Percentiles rank a stretch among this genome's conserved stretches.
Evolutionary conservation across 2,797 vertebrate species (phyloP).

Genomic region (Hirundo rustica): DNA sequence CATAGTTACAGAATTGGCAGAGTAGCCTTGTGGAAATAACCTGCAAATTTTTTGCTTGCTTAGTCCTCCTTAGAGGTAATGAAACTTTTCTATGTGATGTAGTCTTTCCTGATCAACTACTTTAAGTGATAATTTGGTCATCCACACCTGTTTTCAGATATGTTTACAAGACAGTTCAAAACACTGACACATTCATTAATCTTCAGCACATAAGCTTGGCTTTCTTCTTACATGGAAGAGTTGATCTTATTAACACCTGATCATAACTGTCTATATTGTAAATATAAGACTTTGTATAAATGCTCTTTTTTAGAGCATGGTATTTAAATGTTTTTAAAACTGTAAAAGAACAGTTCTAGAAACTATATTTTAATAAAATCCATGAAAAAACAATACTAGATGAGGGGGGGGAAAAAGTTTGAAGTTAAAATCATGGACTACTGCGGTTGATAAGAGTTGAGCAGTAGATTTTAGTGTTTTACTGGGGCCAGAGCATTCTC

Average conservation of each 20-base stretch:
- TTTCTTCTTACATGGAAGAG: slow-evolving; percentile 74
- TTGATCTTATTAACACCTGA: slow-evolving; percentile 53
- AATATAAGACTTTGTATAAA: slow-evolving; percentile 70
- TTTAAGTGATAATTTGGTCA: slow-evolving; percentile 5
- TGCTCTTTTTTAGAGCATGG: slow-evolving; percentile 74
- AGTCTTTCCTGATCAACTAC: background rate
- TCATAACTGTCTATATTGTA: slow-evolving; percentile 70
- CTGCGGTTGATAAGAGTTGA: background rate
- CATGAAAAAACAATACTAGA: background rate
- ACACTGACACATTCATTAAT: background rate
- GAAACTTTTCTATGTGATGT: background rate
- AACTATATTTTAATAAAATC: slow-evolving; percentile 57
- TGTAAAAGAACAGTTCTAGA: slow-evolving; percentile 59
- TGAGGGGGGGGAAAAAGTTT: background rate
- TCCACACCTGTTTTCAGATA: background rate
- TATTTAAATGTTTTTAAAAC: slow-evolving; percentile 74
- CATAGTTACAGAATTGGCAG: background rate
- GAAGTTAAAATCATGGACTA: background rate
- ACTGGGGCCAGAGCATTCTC: background rate
- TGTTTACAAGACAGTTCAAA: slow-evolving; percentile 18
- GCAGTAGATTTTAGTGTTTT: background rate
- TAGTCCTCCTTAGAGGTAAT: slow-evolving; percentile 10
- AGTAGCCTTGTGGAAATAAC: slow-evolving; percentile 44
- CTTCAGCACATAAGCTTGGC: slow-evolving; percentile 51
- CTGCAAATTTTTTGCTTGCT: slow-evolving; percentile 31